Evolutionary conservation across 2,888 invertebrate species (phyloP), one percentile per base, ranked within the genome.

Genomic region (Pherbina coryleti): DNA sequence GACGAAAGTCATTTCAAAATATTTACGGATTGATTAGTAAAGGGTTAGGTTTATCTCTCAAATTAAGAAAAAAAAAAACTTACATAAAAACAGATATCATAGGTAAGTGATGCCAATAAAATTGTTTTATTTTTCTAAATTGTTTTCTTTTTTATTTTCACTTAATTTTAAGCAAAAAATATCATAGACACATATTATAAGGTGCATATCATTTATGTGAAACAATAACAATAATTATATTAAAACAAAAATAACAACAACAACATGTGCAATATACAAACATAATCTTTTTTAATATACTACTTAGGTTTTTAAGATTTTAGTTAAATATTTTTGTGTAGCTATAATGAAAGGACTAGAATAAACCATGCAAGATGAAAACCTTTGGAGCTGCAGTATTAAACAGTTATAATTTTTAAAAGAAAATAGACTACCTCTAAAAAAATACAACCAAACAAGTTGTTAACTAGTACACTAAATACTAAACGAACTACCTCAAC

Each of bases 151-250:
- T 60, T 60, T 25, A 11, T 25, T 62, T 31, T 64, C 5, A 44
- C 44, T 14, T 31, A 64, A 51, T 25, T 49, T 51, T 69, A 69
- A 69, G 69, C 25, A 28, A 44, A 19, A n/a, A 51, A 51, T 28
- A 69, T 28, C 44, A 49, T 51, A 69, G 5, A 69, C 28, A 49
- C 44, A 44, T 44, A 44, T 44, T 11, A 44, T 44, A 44, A 51
- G 9, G 69, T 55, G 66, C 75, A 75, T 75, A 75, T 75, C 75
- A 75, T 67, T 75, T 74, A 60, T 44, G 64, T 49, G 73, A 74
- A 74, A 49, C 60, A 22, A 60, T n/a, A 74, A 74, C 62, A 74
- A 74, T 74, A 74, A 75, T 62, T 73, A 11, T 28, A 25, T n/a
- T n/a, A n/a, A n/a, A n/a, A n/a, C n/a, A n/a, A 22, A 22, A 25